Evolutionary conservation across 2,888 invertebrate species (phyloP), one percentile per base, ranked within the genome.

Genomic region (Lacanobia oleracea): DNA sequence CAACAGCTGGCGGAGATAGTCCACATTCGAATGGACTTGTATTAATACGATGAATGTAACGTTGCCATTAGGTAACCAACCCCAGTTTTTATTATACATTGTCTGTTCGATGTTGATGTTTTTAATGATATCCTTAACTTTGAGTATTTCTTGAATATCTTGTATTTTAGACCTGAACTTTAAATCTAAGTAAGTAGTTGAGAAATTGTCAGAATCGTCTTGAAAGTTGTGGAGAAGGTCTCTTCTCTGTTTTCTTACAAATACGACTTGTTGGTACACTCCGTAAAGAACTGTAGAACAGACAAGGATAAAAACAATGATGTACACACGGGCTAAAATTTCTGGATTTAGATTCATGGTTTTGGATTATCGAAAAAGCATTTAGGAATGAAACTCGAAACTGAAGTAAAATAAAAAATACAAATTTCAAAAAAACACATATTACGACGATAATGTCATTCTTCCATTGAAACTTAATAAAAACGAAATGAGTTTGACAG

Each of bases 21-120:
- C 61, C 1, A 77, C 71, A 69, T 89, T 88, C 8, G 87, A 78
- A 64, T 91, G 89, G 0, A 92, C 91, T 69, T 90, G 89, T 61
- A 92, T 87, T 0, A 92, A 90, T n/a, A 93, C 79, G 0, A 91
- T 72, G 2, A 77, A 66, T 0, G 83, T 74, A 10, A 67, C 40
- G 8, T 70, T 73, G 5, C 48, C 63, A 9, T 72, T 2, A 0
- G 67, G 57, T 3, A 27, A 27, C 27, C 27, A 27, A 1, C 79
- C 79, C 6, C 81, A 37, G 1, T 82, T 23, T n/a, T 60, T 57
- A 40, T 91, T 89, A 33, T 85, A 63, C 9, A 91, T 63, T 1
- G 21, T 64, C 67, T 90, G 90, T 0, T 83, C 77, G 8, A 84
- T 68, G 56, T 93, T 92, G 0, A 87, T 72, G 21, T 72, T 43